Evolutionary conservation across 2,797 vertebrate genomes (phyloP).

Genomic region (Falco rusticolus): DNA sequence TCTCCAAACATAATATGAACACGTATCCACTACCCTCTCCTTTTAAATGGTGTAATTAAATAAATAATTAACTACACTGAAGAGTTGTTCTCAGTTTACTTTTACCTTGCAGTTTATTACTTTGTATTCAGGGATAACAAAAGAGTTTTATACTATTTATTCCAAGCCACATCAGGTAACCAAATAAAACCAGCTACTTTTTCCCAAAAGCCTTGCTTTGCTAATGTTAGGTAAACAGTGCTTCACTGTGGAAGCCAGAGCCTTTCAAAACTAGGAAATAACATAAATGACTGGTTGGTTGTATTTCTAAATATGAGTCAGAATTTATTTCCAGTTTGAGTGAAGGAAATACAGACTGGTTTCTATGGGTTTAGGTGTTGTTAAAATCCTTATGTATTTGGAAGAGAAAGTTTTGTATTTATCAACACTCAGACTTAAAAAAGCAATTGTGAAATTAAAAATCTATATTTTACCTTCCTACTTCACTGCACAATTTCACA

Average conservation of each 20-base stretch:
- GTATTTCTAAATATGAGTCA: not conserved
- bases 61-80: not conserved
- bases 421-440: not conserved
- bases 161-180: not conserved
- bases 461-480: not conserved
- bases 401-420: not conserved
- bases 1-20: not conserved
- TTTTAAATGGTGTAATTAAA: not conserved
- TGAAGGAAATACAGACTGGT: not conserved
- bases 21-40: not conserved
- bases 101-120: not conserved
- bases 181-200: not conserved
- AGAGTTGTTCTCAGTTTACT: not conserved
- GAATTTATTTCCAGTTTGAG: not conserved
- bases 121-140: not conserved
- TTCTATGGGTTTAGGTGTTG: not conserved
- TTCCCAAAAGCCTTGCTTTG: not conserved
- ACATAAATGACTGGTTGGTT: not conserved
- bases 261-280: not conserved
- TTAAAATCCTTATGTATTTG: not conserved
- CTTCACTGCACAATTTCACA: not conserved
- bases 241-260: not conserved
- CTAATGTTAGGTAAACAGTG: not conserved
- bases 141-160: not conserved
- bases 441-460: conserved; percentile 1